A percentile compares a stretch with the other conserved stretches of the same genome.
Conservation (phyloP, 30 jellyfish, hydroid and myxozoan species). For the Pelagia noctiluca region DNA sequence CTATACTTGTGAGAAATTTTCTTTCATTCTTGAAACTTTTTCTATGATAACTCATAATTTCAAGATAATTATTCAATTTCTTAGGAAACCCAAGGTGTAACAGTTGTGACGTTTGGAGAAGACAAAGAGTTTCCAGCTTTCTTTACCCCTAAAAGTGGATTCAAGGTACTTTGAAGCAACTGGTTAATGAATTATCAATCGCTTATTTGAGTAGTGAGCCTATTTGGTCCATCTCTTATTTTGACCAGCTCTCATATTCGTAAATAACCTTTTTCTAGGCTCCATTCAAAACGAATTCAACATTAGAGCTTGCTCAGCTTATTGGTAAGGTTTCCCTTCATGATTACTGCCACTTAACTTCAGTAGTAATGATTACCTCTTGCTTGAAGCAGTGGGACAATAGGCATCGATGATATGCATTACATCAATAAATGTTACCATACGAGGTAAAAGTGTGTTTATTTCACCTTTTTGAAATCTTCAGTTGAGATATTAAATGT, state of each 20-base stretch:
- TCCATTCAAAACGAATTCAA: conserved; percentile 54
- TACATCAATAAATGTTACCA: no score
- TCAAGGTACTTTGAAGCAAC: no score
- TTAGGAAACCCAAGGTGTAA: conserved; percentile 97
- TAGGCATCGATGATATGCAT: no score
- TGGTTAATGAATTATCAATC: no score
- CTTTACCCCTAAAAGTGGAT: conserved; percentile 85
- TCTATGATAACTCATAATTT: background rate
- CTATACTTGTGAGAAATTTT: background rate
- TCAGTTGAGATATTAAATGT: no score
- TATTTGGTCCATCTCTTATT: background rate
- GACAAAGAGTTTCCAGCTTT: conserved; percentile 85
- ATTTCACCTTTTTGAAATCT: no score
- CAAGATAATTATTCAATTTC: background rate
- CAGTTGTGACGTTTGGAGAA: conserved; percentile 83
- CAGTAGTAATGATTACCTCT: no score
- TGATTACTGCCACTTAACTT: no score
- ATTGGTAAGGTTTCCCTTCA: conserved; percentile 66
- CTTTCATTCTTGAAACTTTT: background rate
- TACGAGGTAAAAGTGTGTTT: no score
- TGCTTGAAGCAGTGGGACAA: no score
- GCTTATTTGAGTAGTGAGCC: background rate
- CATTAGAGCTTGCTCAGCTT: conserved; percentile 62
- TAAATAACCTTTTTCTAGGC: conserved; percentile 52
- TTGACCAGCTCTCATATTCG: background rate